phyloP scores from a whole-genome alignment of 2,888 invertebrate genomes.

The Salpingus planirostris region DNA sequence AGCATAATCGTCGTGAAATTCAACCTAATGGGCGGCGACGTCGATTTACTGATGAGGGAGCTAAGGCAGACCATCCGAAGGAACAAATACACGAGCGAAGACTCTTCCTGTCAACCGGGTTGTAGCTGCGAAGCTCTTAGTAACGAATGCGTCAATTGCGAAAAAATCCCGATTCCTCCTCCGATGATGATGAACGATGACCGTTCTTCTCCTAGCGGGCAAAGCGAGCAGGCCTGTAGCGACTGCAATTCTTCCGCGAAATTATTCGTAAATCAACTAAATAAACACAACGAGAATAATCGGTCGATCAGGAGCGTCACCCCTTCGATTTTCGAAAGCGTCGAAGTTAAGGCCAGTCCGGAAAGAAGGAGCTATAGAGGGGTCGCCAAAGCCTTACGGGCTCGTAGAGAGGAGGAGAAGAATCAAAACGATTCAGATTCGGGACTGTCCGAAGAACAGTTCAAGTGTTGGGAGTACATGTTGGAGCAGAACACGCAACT shows the following conservation, averaged over 20 bases:
- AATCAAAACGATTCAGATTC: slow-evolving; percentile 49
- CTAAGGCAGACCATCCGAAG: slow-evolving; percentile 64
- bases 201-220: slow-evolving; percentile 77
- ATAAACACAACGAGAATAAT: slow-evolving; percentile 32
- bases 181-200: slow-evolving; percentile 48
- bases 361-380: slow-evolving; percentile 50
- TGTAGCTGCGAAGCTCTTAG: slow-evolving; percentile 55
- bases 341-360: slow-evolving; percentile 43
- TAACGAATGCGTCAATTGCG: slow-evolving; percentile 47
- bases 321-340: slow-evolving; percentile 35
- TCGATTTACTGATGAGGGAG: slow-evolving; percentile 67
- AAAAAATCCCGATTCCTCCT: slow-evolving; percentile 37
- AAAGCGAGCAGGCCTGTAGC: slow-evolving; percentile 63
- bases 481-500: slow-evolving; percentile 83
- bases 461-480: slow-evolving; percentile 91
- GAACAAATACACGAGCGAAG: slow-evolving; percentile 44
- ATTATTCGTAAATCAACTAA: slow-evolving; percentile 38
- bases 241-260: slow-evolving; percentile 42
- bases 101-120: slow-evolving; percentile 47
- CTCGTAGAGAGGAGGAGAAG: slow-evolving; percentile 50
- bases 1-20: slow-evolving; percentile 78
- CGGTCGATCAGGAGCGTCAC: slow-evolving; percentile 33
- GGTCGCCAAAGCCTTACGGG: slow-evolving; percentile 54
- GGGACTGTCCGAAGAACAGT: slow-evolving; percentile 72
- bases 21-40: slow-evolving; percentile 55